Conservation (phyloP, 2,888 invertebrate species). For the Morinoia aosen region DNA sequence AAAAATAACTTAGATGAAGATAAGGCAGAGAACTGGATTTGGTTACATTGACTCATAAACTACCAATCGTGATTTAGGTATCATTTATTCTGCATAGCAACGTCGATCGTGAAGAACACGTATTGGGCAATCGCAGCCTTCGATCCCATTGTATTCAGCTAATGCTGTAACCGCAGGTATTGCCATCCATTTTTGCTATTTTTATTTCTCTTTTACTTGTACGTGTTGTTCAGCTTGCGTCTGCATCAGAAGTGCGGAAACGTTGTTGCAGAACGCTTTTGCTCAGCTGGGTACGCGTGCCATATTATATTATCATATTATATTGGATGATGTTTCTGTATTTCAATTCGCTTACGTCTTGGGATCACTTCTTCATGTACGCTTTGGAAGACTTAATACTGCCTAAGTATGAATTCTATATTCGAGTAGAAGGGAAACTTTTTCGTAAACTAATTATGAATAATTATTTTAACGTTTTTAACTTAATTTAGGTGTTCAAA, state of each 20-base stretch:
- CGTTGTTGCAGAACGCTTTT: no score
- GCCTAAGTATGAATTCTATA: no score
- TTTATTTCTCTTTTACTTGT: not conserved
- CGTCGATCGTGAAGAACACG: not conserved
- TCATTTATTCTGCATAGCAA: not conserved
- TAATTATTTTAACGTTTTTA: no score
- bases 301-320: not conserved
- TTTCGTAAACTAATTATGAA: no score
- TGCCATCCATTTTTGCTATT: not conserved
- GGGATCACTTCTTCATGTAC: no score
- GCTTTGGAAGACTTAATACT: no score
- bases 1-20: not conserved
- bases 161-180: not conserved
- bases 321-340: no score
- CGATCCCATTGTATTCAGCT: conserved; percentile 1
- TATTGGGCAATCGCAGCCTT: not conserved
- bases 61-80: not conserved
- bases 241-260: no score
- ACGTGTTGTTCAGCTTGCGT: not conserved
- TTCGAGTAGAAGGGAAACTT: no score
- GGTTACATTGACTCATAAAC: not conserved
- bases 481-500: no score
- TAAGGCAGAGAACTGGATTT: not conserved
- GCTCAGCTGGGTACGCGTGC: no score
- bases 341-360: no score